Evolutionary conservation across 1,140 invertebrate species (phyloP).

Genomic region (Periplaneta americana): DNA sequence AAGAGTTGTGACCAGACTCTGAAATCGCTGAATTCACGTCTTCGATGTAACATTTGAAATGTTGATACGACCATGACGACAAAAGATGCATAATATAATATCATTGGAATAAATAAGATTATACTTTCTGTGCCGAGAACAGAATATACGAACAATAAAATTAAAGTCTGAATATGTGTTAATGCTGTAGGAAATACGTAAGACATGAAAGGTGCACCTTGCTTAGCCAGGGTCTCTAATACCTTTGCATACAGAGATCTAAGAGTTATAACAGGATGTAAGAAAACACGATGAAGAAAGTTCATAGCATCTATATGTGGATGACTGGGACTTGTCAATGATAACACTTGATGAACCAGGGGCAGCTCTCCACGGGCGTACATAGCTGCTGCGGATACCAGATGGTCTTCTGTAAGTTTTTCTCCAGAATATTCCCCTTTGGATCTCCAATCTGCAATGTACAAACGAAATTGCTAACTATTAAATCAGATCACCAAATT

Average conservation of each 20-base stretch:
- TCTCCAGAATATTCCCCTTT: slow-evolving; percentile 50
- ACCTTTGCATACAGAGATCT: slow-evolving; percentile 59
- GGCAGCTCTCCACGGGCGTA: slow-evolving; percentile 74
- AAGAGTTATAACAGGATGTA: slow-evolving; percentile 62
- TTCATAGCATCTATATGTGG: slow-evolving; percentile 60
- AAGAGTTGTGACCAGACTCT: slow-evolving; percentile 74
- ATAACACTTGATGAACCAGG: slow-evolving; percentile 64
- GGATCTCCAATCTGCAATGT: slow-evolving; percentile 27
- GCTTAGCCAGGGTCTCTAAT: slow-evolving; percentile 54
- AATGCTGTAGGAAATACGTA: slow-evolving; percentile 43
- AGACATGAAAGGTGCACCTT: slow-evolving; percentile 42
- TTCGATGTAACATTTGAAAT: slow-evolving; percentile 70
- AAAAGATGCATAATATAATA: slow-evolving; percentile 65
- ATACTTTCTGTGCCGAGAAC: slow-evolving; percentile 58
- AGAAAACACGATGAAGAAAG: slow-evolving; percentile 58
- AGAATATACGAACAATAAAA: slow-evolving; percentile 61
- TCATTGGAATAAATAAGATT: slow-evolving; percentile 57
- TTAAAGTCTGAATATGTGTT: slow-evolving; percentile 54
- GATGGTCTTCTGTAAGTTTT: slow-evolving; percentile 70
- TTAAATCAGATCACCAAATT: slow-evolving; percentile 5
- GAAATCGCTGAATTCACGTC: slow-evolving; percentile 67
- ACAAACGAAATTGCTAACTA: slow-evolving; percentile 1
- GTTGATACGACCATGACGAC: slow-evolving; percentile 68
- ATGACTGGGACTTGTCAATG: slow-evolving; percentile 49
- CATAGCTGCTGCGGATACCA: slow-evolving; percentile 73